These are phyloP conservation scores for Drosophila quinaria DNA, from an alignment of 2,888 invertebrate species.

Conservation along the genomic window DNA sequence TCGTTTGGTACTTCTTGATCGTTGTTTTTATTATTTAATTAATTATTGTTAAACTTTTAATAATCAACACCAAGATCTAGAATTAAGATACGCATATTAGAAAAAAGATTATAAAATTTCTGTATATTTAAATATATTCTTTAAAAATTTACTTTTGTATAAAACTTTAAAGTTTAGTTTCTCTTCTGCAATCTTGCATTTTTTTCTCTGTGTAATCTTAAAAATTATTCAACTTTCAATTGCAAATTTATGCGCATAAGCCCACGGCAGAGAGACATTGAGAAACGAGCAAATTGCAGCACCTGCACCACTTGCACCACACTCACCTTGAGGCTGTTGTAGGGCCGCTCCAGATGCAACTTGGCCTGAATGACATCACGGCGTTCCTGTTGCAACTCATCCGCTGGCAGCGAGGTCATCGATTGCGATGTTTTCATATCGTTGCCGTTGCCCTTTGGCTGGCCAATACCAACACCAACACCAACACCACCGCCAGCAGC, in stretches of 20 bases:
- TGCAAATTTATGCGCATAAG: constrained; percentile 63
- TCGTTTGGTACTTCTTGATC: too few relatives aligned
- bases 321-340: constrained; percentile 91
- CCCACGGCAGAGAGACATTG: constrained; percentile 13
- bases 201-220: background rate
- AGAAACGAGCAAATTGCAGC: background rate
- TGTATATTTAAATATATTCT: too few relatives aligned
- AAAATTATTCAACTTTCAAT: constrained; percentile 31
- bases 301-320: constrained; percentile 11
- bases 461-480: background rate
- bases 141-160: too few relatives aligned
- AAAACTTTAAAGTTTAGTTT: too few relatives aligned
- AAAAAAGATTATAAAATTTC: background rate
- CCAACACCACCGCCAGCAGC: background rate
- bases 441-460: constrained; percentile 16
- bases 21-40: too few relatives aligned
- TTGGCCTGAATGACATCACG: constrained; percentile 86
- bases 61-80: too few relatives aligned
- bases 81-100: too few relatives aligned
- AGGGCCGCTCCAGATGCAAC: constrained; percentile 89
- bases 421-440: constrained; percentile 86
- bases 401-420: constrained; percentile 92
- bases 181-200: background rate
- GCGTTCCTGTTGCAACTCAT: constrained; percentile 86
- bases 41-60: too few relatives aligned